Base-by-base conservation (phyloP, 2,888 invertebrate genomes). In the Petrolisthes cinctipes region DNA sequence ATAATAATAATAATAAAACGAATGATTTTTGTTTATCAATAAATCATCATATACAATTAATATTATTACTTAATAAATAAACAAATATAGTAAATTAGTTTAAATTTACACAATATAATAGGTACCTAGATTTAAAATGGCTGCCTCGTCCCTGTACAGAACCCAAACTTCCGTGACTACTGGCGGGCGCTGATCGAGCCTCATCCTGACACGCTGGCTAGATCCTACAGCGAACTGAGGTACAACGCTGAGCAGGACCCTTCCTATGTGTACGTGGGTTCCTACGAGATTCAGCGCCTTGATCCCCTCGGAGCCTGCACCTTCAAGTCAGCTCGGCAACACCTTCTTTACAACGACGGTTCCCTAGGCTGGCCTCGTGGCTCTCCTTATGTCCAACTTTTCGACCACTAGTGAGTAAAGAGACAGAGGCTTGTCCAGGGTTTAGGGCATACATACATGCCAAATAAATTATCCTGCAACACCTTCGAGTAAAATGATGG, bases 301-400 rank as follows among this genome's bases (percentile, higher is more conserved):
- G 86, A 83, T n/a, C 71, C 73, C 57, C 82, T 85, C 6, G 90
- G 90, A 6, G 81, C 88, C 57, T 90, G 90, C 66, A 87, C 57
- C 23, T 86, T 90, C 68, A 79, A 71, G 23, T 82, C 81, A n/a
- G 83, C 90, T 17, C 78, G 84, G 11, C 87, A 83, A 20, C 87
- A 90, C 54, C 80, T 90, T 0, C 54, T 86, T 66, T 90, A 79
- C 88, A 90, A 90, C 66, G 86, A 88, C 37, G 90, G 90, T 0
- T 61, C 90, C 11, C 80, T 88, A n/a, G 90, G 80, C 68, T 90
- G 87, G 87, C 83, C 66, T 11, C 82, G 78, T 5, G 86, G 80
- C 9, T 88, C 88, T 4, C 84, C 83, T 17, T 90, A 88, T 51
- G 80, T 85, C 5, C 83, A 78, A 20, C 66, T 90, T 20, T 88